Evolutionary conservation across 92 coral and sea anemone genomes (phyloP).

Genomic region (Nematostella vectensis): DNA sequence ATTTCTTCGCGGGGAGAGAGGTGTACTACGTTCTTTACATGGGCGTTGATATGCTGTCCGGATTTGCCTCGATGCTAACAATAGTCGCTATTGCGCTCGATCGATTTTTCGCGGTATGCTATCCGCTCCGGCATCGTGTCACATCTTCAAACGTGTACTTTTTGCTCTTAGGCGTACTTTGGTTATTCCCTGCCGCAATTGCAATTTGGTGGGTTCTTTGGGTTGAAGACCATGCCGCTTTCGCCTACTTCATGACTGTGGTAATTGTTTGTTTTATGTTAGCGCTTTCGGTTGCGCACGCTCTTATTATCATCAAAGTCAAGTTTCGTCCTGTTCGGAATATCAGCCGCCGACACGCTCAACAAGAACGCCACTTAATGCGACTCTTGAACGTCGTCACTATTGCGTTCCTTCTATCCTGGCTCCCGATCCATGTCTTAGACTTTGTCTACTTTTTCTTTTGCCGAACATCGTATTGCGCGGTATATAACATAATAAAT

Average conservation of each 20-base stretch:
- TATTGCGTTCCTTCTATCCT: conserved; percentile 42
- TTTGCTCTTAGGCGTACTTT: conserved; percentile 15
- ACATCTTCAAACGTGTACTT: conserved; percentile 18
- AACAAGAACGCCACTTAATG: conserved; percentile 42
- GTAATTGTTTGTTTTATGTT: neutral
- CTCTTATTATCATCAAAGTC: conserved; percentile 4
- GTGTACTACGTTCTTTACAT: conserved; percentile 26
- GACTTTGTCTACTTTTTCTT: conserved; percentile 18
- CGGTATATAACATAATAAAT: conserved; percentile 25
- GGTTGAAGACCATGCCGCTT: conserved; percentile 7
- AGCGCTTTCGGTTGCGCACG: conserved; percentile 1
- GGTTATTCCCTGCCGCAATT: conserved; percentile 37
- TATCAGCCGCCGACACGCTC: neutral
- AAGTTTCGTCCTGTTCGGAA: neutral
- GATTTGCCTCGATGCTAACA: conserved; percentile 61
- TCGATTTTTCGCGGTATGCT: conserved; percentile 54
- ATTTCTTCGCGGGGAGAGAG: neutral
- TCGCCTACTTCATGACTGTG: conserved; percentile 17
- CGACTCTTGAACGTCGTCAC: conserved; percentile 41
- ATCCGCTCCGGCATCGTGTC: conserved; percentile 57
- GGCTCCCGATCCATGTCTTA: conserved; percentile 57
- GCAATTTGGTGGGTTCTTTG: conserved; percentile 21
- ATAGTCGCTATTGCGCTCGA: conserved; percentile 56
- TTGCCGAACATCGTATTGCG: neutral
- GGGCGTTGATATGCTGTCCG: conserved; percentile 46